Evolutionary conservation across 2,888 invertebrate species (phyloP).

Genomic region (Diplolepis rosae): DNA sequence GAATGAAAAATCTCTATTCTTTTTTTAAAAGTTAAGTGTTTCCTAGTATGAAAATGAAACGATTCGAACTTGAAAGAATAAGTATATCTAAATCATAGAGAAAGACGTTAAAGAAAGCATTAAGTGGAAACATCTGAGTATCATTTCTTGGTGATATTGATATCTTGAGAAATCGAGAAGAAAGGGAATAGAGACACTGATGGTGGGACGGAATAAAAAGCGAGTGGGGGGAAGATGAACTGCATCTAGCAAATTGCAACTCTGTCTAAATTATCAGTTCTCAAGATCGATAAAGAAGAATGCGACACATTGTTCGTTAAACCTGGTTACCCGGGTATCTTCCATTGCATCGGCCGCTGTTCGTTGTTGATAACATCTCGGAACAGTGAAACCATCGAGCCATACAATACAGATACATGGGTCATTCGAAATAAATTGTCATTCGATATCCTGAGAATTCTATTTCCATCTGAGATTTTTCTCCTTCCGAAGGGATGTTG

Average conservation of each 20-base stretch:
- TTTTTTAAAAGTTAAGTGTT: no score
- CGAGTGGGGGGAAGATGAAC: conserved; percentile 46
- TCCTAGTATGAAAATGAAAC: no score
- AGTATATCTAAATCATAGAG: not conserved
- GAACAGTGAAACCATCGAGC: conserved; percentile 48
- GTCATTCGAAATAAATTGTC: conserved; percentile 68
- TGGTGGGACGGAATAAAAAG: not conserved
- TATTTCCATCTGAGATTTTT: conserved; percentile 63
- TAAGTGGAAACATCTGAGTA: not conserved
- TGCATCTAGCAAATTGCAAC: conserved; percentile 69
- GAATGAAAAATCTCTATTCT: no score
- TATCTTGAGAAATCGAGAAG: conserved; percentile 10
- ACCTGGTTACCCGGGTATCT: conserved; percentile 53
- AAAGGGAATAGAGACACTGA: not conserved
- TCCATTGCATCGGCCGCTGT: conserved; percentile 58
- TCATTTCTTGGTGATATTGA: conserved; percentile 16
- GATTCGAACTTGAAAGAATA: not conserved
- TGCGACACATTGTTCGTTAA: conserved; percentile 69
- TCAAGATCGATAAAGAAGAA: conserved; percentile 68
- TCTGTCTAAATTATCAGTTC: conserved; percentile 69
- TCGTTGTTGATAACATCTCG: conserved; percentile 61
- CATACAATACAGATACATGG: conserved; percentile 47
- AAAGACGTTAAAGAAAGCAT: not conserved
- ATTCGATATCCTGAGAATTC: conserved; percentile 72
- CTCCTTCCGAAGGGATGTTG: conserved; percentile 41